Base-by-base conservation (phyloP, 2,797 vertebrate genomes). In the Ispidina picta region DNA sequence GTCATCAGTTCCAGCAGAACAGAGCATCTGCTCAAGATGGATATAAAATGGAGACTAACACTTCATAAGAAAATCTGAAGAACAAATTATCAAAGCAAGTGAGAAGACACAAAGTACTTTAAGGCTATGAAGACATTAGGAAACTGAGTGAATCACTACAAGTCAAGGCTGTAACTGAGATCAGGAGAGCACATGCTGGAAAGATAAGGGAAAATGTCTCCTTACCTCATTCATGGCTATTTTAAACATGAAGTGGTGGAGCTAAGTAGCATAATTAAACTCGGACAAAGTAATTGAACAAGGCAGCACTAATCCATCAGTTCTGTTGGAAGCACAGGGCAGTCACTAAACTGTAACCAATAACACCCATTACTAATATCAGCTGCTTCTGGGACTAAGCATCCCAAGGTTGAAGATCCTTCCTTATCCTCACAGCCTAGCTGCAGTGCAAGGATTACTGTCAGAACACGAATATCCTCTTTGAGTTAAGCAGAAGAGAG, bases 31-130 rank as follows among this genome's bases (percentile, higher is more conserved):
- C 39, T 90, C 62, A 77, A 65, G n/a, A 77, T 73, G 58, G 41
- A 66, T 77, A 65, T 54, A 73, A 90, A 92, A 83, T 26, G 33
- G 59, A 91, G 59, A 79, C 91, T 84, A 78, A 74, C 76, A 71
- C 26, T 62, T 59, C 73, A 88, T 33, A 43, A 72, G 69, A 79
- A 80, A 88, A 76, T 54, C 46, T 83, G 54, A 90, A 69, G 77
- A 88, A 69, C 25, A 76, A 73, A 88, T 90, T 89, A 75, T 68
- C 60, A 83, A 92, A 70, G 20, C 60, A 88, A 80, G 43, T 69
- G 70, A 88, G 81, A 88, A 92, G 89, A 85, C 43, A 72, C 56
- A 21, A 72, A 85, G 31, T 72, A 76, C 64, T 87, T 75, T 68
- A 89, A 68, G 52, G 25, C 31, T 86, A 33, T 65, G 69, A 85